Evolutionary conservation across 1,140 invertebrate genomes (phyloP).

Genomic region (Neodiprion pinetum): DNA sequence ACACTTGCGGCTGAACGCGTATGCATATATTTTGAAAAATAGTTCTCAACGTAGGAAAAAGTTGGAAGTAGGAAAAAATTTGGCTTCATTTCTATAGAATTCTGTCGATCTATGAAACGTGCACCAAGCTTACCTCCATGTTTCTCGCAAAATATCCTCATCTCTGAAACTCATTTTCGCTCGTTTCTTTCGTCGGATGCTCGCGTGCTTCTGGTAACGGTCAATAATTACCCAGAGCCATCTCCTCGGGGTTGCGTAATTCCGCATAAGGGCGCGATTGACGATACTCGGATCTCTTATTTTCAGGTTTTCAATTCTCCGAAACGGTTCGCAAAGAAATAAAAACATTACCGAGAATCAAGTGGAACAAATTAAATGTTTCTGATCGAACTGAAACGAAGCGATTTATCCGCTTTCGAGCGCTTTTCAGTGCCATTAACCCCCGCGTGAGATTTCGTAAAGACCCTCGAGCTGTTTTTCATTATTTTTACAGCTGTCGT

Average conservation of each 20-base stretch:
- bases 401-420: background rate
- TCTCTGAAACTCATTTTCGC: background rate
- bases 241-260: background rate
- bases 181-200: background rate
- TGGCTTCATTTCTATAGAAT: no score
- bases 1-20: no score
- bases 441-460: background rate
- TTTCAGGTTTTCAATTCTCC: background rate
- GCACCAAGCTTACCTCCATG: no score
- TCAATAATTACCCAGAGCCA: background rate
- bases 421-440: background rate
- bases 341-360: no score
- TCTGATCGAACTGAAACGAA: no score
- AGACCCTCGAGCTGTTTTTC: background rate
- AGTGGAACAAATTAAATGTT: background rate
- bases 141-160: no score
- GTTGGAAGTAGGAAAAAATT: no score
- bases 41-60: no score
- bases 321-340: background rate
- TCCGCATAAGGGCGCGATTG: background rate
- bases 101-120: no score
- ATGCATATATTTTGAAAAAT: no score
- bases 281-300: conserved; percentile 2
- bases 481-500: background rate
- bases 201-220: background rate